Conservation (phyloP, 2,113 vertebrate species). For the Bubo blakistoni region DNA sequence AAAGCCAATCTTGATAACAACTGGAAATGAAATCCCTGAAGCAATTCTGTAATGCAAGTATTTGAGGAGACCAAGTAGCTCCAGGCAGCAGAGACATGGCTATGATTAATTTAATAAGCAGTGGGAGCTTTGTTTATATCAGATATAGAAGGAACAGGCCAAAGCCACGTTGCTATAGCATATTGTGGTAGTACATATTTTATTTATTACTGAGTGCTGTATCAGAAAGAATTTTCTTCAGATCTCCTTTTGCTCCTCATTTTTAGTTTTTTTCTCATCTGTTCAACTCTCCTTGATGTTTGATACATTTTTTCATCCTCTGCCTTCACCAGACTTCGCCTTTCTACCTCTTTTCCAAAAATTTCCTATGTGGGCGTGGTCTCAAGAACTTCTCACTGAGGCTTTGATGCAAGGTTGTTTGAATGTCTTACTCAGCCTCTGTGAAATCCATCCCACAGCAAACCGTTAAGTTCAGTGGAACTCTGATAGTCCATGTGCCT, state of each 20-base stretch:
- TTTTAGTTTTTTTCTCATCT: not conserved
- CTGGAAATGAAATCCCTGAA: not conserved
- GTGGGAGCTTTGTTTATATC: not conserved
- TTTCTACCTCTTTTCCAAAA: not conserved
- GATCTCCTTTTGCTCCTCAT: conserved; percentile 7
- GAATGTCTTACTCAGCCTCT: not conserved
- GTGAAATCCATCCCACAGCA: not conserved
- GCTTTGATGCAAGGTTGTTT: not conserved
- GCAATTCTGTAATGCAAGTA: not conserved
- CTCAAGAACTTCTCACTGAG: not conserved
- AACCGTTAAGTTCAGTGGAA: not conserved
- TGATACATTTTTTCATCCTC: conserved; percentile 40
- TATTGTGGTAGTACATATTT: conserved; percentile 31
- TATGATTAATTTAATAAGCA: conserved; percentile 41
- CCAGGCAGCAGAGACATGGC: conserved; percentile 17
- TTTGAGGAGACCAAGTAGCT: conserved; percentile 30
- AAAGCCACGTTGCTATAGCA: conserved; percentile 13
- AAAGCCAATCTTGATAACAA: not conserved
- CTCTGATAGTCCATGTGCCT: not conserved
- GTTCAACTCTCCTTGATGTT: not conserved
- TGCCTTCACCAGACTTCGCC: not conserved
- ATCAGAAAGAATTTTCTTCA: conserved; percentile 51
- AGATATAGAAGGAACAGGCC: conserved; percentile 4
- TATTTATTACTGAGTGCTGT: no score
- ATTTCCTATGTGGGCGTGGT: not conserved